Evolutionary conservation across 2,797 vertebrate genomes (phyloP).

Genomic region (Gobionotothen gibberifrons): DNA sequence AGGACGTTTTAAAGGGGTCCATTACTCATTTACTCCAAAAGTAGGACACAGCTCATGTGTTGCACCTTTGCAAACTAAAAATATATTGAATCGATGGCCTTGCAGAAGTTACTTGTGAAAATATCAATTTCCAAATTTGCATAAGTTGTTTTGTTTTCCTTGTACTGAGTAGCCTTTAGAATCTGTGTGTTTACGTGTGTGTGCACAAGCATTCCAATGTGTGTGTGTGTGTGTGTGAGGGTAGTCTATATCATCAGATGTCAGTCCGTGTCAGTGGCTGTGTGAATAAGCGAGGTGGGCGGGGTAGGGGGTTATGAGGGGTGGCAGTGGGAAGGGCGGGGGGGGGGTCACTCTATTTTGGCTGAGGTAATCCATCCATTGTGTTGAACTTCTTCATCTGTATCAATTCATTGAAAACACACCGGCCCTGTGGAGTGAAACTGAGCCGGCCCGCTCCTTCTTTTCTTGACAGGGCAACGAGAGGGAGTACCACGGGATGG

Average conservation of each 20-base stretch:
- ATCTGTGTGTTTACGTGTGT: background rate
- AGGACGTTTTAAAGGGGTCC: no score
- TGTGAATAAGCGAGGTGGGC: constrained; percentile 66
- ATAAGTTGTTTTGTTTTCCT: background rate
- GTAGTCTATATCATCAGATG: constrained; percentile 51
- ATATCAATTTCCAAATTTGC: constrained; percentile 1
- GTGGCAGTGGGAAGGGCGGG: background rate
- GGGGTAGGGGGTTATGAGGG: constrained; percentile 48
- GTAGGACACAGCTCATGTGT: background rate
- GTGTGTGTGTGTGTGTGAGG: constrained; percentile 15
- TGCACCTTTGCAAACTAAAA: background rate
- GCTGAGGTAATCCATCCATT: constrained; percentile 85
- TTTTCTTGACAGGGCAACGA: constrained; percentile 78
- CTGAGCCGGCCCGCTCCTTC: constrained; percentile 79
- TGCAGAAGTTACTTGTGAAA: background rate
- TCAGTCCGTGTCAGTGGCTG: constrained; percentile 53
- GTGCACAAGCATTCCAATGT: background rate
- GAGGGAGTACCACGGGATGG: constrained; percentile 27
- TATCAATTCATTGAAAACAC: constrained; percentile 88
- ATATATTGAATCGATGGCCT: background rate
- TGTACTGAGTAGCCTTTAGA: background rate
- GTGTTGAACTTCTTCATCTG: constrained; percentile 87
- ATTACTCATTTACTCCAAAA: background rate
- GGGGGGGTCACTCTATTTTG: constrained; percentile 76
- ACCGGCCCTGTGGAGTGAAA: constrained; percentile 87